phyloP scores from a whole-genome alignment of 2,888 invertebrate genomes.

The Therioaphis trifolii region DNA sequence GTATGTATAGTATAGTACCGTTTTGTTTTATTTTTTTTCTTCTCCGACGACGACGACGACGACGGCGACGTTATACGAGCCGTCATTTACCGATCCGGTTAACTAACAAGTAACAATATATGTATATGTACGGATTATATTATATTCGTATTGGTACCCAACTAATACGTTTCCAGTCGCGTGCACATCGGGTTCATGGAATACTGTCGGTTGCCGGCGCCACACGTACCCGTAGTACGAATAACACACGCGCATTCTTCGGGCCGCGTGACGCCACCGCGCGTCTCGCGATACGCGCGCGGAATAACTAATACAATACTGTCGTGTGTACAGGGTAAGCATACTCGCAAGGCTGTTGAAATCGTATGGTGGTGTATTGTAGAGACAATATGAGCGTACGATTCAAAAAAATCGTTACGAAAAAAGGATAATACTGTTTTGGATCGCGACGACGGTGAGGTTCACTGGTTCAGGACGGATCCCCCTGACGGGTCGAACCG shows the following conservation, averaged over 20 bases:
- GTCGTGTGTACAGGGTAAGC: too few relatives aligned
- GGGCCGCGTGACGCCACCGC: conserved; percentile 5
- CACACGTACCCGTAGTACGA: neutral
- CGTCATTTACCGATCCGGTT: conserved; percentile 7
- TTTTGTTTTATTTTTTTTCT: conserved; percentile 25
- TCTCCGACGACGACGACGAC: neutral
- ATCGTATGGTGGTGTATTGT: too few relatives aligned
- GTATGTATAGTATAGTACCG: conserved; percentile 8
- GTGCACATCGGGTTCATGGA: conserved; percentile 15
- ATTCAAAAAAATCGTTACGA: too few relatives aligned
- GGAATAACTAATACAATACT: conserved; percentile 26
- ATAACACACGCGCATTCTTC: conserved; percentile 41
- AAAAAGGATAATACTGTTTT: too few relatives aligned
- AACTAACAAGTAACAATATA: neutral
- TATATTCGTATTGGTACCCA: neutral
- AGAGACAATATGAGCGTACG: too few relatives aligned
- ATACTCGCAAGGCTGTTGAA: too few relatives aligned
- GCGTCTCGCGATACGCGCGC: neutral
- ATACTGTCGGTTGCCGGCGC: conserved; percentile 35
- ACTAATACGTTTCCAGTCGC: conserved; percentile 18
- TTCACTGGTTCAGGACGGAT: neutral
- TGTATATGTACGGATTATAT: neutral
- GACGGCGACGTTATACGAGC: neutral
- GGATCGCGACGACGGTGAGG: too few relatives aligned
- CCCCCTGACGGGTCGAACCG: neutral